Evolutionary conservation across 2,888 invertebrate species (phyloP), one percentile per base, ranked within the genome.

Genomic region (Ectobius pallidus): DNA sequence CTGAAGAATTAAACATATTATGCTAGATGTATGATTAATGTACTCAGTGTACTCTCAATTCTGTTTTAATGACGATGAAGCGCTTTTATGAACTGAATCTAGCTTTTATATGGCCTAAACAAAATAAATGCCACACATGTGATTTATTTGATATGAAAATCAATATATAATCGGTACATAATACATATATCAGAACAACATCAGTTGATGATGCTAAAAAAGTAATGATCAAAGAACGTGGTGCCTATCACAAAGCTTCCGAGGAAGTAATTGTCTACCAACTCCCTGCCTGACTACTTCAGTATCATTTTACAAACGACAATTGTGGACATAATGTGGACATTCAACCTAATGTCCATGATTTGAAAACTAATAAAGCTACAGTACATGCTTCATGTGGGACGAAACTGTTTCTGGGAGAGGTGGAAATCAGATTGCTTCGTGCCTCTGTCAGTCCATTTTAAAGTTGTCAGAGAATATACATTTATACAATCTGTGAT

Each of bases 251-350:
- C n/a, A 55, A 55, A n/a, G 55, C 55, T 55, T 20, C 25, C 6
- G 55, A 55, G 55, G 55, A 55, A 55, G 55, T 16, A 22, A 18
- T 6, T 55, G 55, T 55, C 25, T 55, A 22, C 25, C 25, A 9
- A 55, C 55, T 6, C 25, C 55, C 16, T 25, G 6, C 22, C 25
- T 55, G 27, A 55, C 25, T 55, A 55, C 55, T 55, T 55, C 22
- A 55, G 55, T 55, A 55, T 55, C 25, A n/a, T 25, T 55, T n/a
- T 55, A 25, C 25, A 55, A 55, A 55, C 25, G 55, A 22, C 55
- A 55, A 25, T 22, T 55, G n/a, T 55, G 6, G 9, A 55, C 55
- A 16, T 55, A 25, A 9, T 55, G n/a, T 55, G 6, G 9, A 55
- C 55, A 16, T 55, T 55, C 16, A 25, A 55, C 11, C 16, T 4